A percentile compares a stretch with the other conserved stretches of the same genome.
These are phyloP conservation scores for Neotragus moschatus DNA, from an alignment of 2,113 vertebrate genomes.

Conservation along the genomic window DNA sequence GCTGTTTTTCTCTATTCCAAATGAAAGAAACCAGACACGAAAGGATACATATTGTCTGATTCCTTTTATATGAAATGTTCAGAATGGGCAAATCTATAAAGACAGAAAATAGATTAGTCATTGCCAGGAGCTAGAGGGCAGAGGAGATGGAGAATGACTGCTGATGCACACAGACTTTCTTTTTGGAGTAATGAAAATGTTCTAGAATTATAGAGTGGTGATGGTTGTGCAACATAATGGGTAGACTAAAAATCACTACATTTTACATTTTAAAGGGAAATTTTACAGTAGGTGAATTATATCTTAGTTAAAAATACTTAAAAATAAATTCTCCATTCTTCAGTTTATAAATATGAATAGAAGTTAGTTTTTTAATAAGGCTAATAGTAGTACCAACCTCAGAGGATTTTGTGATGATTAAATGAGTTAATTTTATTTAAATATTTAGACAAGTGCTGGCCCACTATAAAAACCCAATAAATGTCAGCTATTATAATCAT, in stretches of 20 bases:
- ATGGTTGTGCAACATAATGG: conserved; percentile 1
- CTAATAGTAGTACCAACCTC: neutral
- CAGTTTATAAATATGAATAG: neutral
- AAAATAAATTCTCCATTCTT: neutral
- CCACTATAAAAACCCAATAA: neutral
- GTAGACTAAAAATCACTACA: conserved; percentile 35
- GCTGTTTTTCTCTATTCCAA: conserved; percentile 58
- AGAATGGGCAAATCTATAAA: conserved; percentile 57
- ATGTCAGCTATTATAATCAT: neutral
- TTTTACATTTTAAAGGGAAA: neutral
- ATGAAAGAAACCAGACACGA: conserved; percentile 60
- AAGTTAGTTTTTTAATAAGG: conserved; percentile 10
- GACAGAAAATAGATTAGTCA: conserved; percentile 58
- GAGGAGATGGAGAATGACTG: neutral
- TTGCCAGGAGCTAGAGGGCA: conserved; percentile 17
- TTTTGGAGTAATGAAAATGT: conserved; percentile 30
- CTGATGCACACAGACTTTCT: conserved; percentile 36
- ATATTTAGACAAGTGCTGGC: neutral
- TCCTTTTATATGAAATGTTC: conserved; percentile 61
- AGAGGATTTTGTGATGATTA: conserved; percentile 27
- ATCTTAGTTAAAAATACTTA: neutral
- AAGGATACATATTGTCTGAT: conserved; percentile 52
- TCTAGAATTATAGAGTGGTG: neutral
- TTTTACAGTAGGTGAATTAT: neutral
- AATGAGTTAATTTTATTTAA: neutral